Evolutionary conservation across 2,888 invertebrate genomes (phyloP).

Genomic region (Geophilus truncorum): DNA sequence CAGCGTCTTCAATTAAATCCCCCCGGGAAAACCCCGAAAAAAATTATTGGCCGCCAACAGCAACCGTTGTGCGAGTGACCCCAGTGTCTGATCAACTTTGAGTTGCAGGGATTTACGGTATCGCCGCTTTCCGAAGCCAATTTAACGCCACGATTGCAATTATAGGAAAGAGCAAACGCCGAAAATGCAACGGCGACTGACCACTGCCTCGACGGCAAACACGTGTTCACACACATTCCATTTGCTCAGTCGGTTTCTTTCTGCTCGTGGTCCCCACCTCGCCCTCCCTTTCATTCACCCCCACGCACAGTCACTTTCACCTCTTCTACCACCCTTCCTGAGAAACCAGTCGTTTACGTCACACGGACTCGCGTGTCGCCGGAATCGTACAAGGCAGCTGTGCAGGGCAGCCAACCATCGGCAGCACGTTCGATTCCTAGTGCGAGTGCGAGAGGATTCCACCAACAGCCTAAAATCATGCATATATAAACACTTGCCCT

Average conservation of each 20-base stretch:
- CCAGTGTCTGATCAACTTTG: not conserved
- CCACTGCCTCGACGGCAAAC: not conserved
- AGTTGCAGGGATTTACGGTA: not conserved
- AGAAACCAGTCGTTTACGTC: not conserved
- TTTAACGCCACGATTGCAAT: not conserved
- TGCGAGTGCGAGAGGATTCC: not conserved
- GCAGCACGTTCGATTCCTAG: not conserved
- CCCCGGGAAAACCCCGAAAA: not conserved
- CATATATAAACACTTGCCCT: not conserved
- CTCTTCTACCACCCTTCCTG: not conserved
- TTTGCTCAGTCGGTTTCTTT: not conserved
- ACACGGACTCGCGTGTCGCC: not conserved
- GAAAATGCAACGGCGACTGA: not conserved
- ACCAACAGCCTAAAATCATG: not conserved
- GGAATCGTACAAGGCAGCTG: not conserved
- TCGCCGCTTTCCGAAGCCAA: not conserved
- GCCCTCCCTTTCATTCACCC: not conserved
- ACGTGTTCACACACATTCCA: not conserved
- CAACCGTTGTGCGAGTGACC: not conserved
- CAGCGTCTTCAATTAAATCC: constrained; percentile 29
- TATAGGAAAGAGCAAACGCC: not conserved
- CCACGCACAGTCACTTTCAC: not conserved
- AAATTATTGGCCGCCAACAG: constrained; percentile 25
- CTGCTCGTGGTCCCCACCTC: not conserved
- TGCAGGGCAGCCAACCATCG: not conserved